A percentile compares a stretch with the other conserved stretches of the same genome.
Evolutionary conservation across 1,140 invertebrate species (phyloP).

Genomic region (Plectus sambesii): DNA sequence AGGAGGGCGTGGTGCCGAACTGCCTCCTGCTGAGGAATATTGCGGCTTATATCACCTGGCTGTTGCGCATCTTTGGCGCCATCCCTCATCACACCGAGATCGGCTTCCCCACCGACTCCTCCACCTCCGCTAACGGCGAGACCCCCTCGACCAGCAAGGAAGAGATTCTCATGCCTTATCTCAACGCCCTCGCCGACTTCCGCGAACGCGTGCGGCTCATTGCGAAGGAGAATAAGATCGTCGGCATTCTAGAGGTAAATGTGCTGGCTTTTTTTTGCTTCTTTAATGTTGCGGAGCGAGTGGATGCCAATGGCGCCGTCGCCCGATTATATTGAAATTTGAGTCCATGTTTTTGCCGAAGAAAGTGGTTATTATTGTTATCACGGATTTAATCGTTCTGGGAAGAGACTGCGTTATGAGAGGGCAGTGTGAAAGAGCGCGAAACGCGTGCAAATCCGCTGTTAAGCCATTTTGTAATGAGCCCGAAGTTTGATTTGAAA

Average conservation of each 20-base stretch:
- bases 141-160: slow-evolving; percentile 54
- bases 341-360: too few relatives aligned
- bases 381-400: too few relatives aligned
- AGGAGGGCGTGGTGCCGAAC: slow-evolving; percentile 41
- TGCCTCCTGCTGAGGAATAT: slow-evolving; percentile 51
- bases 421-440: too few relatives aligned
- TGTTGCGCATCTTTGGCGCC: slow-evolving; percentile 78
- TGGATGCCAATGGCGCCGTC: too few relatives aligned
- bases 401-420: too few relatives aligned
- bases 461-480: too few relatives aligned
- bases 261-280: too few relatives aligned
- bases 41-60: slow-evolving; percentile 64
- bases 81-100: slow-evolving; percentile 60
- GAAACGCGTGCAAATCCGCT: too few relatives aligned
- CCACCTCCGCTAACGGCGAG: slow-evolving; percentile 27
- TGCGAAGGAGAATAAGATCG: slow-evolving; percentile 59
- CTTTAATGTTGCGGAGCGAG: too few relatives aligned
- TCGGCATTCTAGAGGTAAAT: slow-evolving; percentile 31
- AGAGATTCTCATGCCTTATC: slow-evolving; percentile 70
- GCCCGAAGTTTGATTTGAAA: too few relatives aligned
- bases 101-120: slow-evolving; percentile 58
- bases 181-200: slow-evolving; percentile 72
- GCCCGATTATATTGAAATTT: too few relatives aligned
- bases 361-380: too few relatives aligned
- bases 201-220: slow-evolving; percentile 65